A percentile compares a stretch with the other conserved stretches of the same genome.
phyloP scores from a whole-genome alignment of 2,888 invertebrate species.

The Cylloceria caligata region DNA sequence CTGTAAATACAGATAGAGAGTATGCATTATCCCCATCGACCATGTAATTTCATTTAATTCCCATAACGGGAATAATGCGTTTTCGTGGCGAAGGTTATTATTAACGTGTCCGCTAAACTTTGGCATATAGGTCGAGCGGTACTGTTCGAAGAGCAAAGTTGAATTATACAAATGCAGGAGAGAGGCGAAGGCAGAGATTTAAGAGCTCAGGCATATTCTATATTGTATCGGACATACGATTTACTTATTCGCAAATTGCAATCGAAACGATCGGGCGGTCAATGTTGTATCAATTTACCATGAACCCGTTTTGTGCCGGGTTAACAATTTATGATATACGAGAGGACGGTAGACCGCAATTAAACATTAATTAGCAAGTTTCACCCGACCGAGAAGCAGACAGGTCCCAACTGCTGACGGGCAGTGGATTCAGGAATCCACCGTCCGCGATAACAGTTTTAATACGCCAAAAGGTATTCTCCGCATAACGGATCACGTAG shows the following conservation, averaged over 20 bases:
- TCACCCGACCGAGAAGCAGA: background rate
- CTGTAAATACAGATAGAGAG: background rate
- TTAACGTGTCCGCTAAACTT: conserved; percentile 19
- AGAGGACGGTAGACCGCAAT: background rate
- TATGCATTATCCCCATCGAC: background rate
- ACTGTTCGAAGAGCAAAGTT: background rate
- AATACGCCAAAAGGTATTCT: background rate
- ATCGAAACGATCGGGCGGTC: background rate
- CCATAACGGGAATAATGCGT: conserved; percentile 33
- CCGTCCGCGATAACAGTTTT: background rate
- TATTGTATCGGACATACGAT: background rate
- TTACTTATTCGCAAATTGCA: background rate
- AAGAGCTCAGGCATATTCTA: background rate
- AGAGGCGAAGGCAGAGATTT: background rate
- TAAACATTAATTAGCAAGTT: conserved; percentile 4
- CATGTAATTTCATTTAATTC: conserved; percentile 41
- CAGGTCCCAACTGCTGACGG: background rate
- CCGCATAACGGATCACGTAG: background rate
- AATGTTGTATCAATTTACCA: background rate
- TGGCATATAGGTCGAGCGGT: background rate
- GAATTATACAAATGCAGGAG: background rate
- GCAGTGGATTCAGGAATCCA: background rate
- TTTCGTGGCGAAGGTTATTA: background rate
- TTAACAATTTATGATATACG: no score
- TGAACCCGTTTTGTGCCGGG: background rate